A percentile compares a stretch with the other conserved stretches of the same genome.
phyloP scores from a whole-genome alignment of 37 sponge, comb jelly and placozoan species.

The Aphrocallistes beatrix region DNA sequence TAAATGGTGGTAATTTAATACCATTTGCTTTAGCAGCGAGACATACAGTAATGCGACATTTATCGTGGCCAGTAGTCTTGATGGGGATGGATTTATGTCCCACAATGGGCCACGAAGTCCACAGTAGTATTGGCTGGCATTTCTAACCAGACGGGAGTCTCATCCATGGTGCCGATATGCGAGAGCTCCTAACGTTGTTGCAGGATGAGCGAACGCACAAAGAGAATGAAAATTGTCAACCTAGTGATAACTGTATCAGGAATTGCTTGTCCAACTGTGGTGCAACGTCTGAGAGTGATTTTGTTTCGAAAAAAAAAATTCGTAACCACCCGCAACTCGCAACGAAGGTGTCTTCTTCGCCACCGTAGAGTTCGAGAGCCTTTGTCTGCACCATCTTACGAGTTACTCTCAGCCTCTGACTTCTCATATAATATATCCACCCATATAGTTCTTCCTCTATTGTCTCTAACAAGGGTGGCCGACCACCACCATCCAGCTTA shows the following conservation, averaged over 20 bases:
- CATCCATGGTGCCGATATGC: constrained; percentile 36
- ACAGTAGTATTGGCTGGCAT: constrained; percentile 46
- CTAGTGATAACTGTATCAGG: constrained; percentile 27
- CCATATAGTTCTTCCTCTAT: neutral
- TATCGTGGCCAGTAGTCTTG: constrained; percentile 42
- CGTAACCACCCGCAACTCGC: neutral
- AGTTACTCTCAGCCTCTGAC: neutral
- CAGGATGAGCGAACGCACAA: neutral
- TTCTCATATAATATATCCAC: neutral
- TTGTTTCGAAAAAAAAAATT: constrained; percentile 26
- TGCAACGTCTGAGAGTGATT: constrained; percentile 26
- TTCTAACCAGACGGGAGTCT: constrained; percentile 49
- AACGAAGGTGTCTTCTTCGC: neutral
- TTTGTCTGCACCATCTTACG: neutral
- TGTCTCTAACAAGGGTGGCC: neutral
- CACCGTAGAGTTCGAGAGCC: neutral
- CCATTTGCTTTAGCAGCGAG: constrained; percentile 48
- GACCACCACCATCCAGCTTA: neutral
- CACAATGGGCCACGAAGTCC: neutral
- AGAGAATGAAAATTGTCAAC: constrained; percentile 18
- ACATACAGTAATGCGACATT: constrained; percentile 36
- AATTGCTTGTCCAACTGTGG: constrained; percentile 35
- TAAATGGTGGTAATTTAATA: constrained; percentile 35
- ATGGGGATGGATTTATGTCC: constrained; percentile 45
- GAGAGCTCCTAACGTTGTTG: neutral